Percentiles rank a stretch among this genome's conserved stretches.
Evolutionary conservation across 1,140 invertebrate species (phyloP).

Genomic region (Steinernema khuongi): DNA sequence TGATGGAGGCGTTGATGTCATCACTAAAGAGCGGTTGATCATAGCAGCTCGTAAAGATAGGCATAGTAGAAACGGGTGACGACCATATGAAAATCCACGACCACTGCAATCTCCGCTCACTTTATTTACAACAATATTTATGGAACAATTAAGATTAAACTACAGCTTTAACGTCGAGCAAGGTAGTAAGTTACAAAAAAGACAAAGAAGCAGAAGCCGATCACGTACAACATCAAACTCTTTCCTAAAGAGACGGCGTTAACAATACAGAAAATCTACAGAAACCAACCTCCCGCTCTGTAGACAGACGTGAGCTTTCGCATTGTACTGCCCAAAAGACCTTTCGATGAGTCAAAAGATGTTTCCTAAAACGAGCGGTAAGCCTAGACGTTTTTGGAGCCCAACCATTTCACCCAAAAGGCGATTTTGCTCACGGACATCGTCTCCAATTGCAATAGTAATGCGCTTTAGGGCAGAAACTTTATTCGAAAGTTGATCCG

Average conservation of each 20-base stretch:
- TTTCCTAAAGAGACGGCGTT: constrained; percentile 36
- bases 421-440: constrained; percentile 55
- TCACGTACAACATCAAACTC: constrained; percentile 51
- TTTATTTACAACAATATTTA: no score
- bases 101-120: no score
- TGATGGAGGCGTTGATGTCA: not conserved
- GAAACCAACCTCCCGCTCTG: constrained; percentile 45
- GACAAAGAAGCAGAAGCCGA: constrained; percentile 51
- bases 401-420: constrained; percentile 47
- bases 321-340: constrained; percentile 50
- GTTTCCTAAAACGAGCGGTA: constrained; percentile 28
- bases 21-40: not conserved
- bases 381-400: constrained; percentile 2
- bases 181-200: constrained; percentile 51
- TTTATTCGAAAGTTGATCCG: constrained; percentile 43
- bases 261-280: constrained; percentile 20
- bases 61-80: not conserved
- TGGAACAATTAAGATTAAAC: not conserved
- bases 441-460: constrained; percentile 54
- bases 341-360: constrained; percentile 43
- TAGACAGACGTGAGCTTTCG: constrained; percentile 48
- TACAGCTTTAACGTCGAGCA: constrained; percentile 27
- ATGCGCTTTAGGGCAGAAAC: constrained; percentile 44
- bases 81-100: not conserved
- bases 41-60: not conserved